These are phyloP conservation scores for Drosophila ananassae DNA, from an alignment of 1,140 invertebrate genomes.

Conservation along the genomic window DNA sequence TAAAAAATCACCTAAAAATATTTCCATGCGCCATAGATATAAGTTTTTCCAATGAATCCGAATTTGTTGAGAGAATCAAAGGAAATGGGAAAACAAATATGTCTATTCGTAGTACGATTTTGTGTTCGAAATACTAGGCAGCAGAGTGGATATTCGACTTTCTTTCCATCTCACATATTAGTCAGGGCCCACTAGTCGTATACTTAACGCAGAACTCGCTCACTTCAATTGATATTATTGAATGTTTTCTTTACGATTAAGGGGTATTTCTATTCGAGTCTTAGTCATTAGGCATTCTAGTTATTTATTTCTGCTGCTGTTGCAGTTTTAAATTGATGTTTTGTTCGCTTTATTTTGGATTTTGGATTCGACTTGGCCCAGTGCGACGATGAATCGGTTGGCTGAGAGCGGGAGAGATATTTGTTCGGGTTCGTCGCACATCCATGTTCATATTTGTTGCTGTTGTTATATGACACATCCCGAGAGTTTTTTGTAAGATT, in stretches of 20 bases:
- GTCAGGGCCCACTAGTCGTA: neutral
- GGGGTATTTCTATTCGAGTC: constrained; percentile 11
- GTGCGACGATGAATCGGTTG: constrained; percentile 37
- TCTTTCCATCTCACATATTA: neutral
- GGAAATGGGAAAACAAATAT: constrained; percentile 26
- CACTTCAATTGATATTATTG: neutral
- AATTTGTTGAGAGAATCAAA: constrained; percentile 30
- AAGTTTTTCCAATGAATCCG: constrained; percentile 34
- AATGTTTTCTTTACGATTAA: neutral
- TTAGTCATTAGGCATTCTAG: neutral
- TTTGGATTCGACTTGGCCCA: constrained; percentile 41
- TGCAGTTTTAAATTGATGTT: constrained; percentile 62
- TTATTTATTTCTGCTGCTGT: constrained; percentile 31
- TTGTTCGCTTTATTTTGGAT: constrained; percentile 36
- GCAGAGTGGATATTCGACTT: neutral
- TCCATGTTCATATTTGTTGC: constrained; percentile 24
- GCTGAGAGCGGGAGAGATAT: constrained; percentile 15
- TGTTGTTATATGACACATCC: constrained; percentile 67
- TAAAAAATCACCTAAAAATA: constrained; percentile 52
- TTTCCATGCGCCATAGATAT: constrained; percentile 36
- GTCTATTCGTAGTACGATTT: constrained; percentile 7
- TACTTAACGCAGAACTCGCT: neutral
- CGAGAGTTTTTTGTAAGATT: constrained; percentile 48
- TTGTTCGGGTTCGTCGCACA: constrained; percentile 66
- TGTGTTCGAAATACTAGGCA: neutral